Evolutionary conservation across 2,113 vertebrate species (phyloP), one percentile per base, ranked within the genome.

Genomic region (Clarias batrachus): DNA sequence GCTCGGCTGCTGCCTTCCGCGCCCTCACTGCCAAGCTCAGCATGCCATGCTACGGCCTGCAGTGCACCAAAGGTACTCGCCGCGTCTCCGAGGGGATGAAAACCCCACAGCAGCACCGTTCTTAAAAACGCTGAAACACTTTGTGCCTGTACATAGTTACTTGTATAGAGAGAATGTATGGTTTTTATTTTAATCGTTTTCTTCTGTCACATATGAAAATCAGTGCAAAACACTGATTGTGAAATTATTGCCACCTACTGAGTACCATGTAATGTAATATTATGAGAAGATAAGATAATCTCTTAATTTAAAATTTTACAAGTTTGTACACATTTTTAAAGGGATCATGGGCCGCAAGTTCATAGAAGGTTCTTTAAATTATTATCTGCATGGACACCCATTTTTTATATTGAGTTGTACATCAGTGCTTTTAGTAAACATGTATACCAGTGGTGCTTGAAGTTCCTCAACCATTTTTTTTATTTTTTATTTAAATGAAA

Each of bases 1-100:
- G 98, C 91, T 98, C 97, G 21, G 90, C 92, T 65, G n/a, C 93
- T 0, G 96, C 97, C 33, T 98, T 99, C 92, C 88, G 89, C 85
- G 94, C 91, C 1, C 95, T 99, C 0, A 94, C 97, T 0, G 91
- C 95, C 93, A 96, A 92, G 90, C 97, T 99, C 48, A 96, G 93
- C 1, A 57, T 99, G 77, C 97, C 97, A 12, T 97, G 97, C 92
- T 98, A 97, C 0, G 98, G 98, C 56, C 91, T 99, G 33, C 97
- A 99, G 93, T 99, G 97, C 92, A 99, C 97, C 3, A 94, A 93
- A 96, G 98, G 98, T 99, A 95, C 21, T 62, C 4, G 41, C 30
- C 25, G 77, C 17, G 30, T 70, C 16, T 9, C 4, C 9, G n/a
- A 79, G 77, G 16, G 19, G 10, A 73, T 23, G 41, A 4, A 19